Evolutionary conservation across 92 coral and sea anemone genomes (phyloP).

Genomic region (Porites lobata): DNA sequence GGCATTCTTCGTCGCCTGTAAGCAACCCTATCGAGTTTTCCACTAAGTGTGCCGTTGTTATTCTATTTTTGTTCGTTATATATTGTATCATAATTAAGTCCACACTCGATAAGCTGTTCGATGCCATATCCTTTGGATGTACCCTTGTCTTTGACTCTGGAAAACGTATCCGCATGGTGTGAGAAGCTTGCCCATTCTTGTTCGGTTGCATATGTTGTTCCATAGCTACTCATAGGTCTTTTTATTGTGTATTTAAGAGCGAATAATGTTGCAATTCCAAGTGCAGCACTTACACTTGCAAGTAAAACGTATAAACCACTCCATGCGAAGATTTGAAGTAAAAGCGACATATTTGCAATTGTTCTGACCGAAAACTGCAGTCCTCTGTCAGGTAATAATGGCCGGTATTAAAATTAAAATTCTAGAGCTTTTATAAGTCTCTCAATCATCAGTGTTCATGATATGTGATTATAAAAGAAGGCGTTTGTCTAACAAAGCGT

Average conservation of each 20-base stretch:
- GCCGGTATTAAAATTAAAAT: too few relatives aligned
- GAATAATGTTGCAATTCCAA: background rate
- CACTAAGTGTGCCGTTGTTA: background rate
- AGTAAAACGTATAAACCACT: background rate
- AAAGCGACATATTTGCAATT: background rate
- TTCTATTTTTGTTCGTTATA: background rate
- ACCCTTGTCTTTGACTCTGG: slow-evolving; percentile 26
- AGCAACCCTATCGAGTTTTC: slow-evolving; percentile 20
- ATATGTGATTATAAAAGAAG: too few relatives aligned
- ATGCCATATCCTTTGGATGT: slow-evolving; percentile 45
- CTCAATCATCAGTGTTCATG: too few relatives aligned
- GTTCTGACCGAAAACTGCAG: too few relatives aligned
- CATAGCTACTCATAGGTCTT: slow-evolving; percentile 21
- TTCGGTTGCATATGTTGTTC: slow-evolving; percentile 31
- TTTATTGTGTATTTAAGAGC: background rate
- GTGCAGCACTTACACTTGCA: background rate
- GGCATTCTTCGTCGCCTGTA: slow-evolving; percentile 70
- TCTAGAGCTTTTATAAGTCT: too few relatives aligned
- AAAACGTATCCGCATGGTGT: background rate
- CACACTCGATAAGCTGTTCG: slow-evolving; percentile 35
- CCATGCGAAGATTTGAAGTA: background rate
- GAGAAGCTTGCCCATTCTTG: slow-evolving; percentile 22
- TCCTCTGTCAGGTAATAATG: too few relatives aligned
- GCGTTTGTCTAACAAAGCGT: too few relatives aligned
- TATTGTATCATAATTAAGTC: background rate